Base-by-base conservation (phyloP, 2,888 invertebrate genomes). In the Phasia obesa region DNA sequence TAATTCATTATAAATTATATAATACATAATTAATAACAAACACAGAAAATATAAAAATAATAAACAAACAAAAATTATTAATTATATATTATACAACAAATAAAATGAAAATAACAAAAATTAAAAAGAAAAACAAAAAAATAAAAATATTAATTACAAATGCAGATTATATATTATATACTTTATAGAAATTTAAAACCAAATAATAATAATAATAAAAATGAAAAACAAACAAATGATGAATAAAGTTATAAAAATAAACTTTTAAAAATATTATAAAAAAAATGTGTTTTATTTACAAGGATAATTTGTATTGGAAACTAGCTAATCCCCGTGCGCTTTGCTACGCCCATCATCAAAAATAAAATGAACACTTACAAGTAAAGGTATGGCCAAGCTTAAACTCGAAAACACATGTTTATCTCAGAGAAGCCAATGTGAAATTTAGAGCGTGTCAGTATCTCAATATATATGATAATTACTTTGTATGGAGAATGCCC, bases 141-240 rank as follows among this genome's bases (percentile, higher is more conserved):
- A 62, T 49, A 77, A 84, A 84, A 79, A 82, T 81, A 67, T 84
- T 84, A 84, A 84, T 81, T 76, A 84, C 78, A 85, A 84, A 85
- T 77, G 85, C 83, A 81, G 84, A 85, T 85, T 84, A 86, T 85
- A 86, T 86, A 86, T 86, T 85, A 86, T 86, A 87, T 86, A 87
- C 86, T 86, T 86, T 86, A 86, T 86, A 86, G 86, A 85, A 85
- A 86, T 86, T 85, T 85, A 85, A 86, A 84, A 84, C 85, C 71
- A 85, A 84, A 78, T 69, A 76, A 81, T 84, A 83, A 81, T 84
- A 84, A 78, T 69, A 76, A 81, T 84, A 83, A 81, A 84, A 74
- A 59, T 53, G 47, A 78, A 80, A 81, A 82, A 84, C 77, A 47
- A 74, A 80, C 79, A 82, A 83, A 83, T 83, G 82, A 83, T 78